Conservation (phyloP, 2,888 invertebrate species). For the Celastrina argiolus region DNA sequence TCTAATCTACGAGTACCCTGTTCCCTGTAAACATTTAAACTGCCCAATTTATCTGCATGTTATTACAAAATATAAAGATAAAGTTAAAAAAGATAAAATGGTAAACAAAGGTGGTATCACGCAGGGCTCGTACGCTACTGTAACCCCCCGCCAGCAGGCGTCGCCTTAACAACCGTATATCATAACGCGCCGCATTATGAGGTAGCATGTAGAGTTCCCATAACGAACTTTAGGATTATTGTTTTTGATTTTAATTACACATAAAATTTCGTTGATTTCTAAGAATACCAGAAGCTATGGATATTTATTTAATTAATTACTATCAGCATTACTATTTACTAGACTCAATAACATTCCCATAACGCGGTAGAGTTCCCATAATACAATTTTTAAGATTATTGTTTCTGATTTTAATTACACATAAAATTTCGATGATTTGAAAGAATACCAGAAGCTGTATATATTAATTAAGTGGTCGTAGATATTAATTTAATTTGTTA, state of each 20-base stretch:
- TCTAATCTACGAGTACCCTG: background rate
- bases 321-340: background rate
- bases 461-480: background rate
- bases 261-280: constrained; percentile 23
- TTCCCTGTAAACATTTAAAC: background rate
- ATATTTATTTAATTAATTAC: background rate
- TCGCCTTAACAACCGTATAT: constrained; percentile 42
- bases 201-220: constrained; percentile 40
- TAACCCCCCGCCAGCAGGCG: constrained; percentile 65
- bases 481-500: too few relatives aligned
- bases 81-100: constrained; percentile 29
- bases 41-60: constrained; percentile 5
- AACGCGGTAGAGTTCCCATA: background rate
- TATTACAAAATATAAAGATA: constrained; percentile 14
- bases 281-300: background rate
- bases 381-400: constrained; percentile 31
- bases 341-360: background rate
- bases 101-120: constrained; percentile 48
- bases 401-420: constrained; percentile 41
- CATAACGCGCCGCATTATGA: constrained; percentile 29
- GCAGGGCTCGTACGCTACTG: constrained; percentile 67
- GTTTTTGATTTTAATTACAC: constrained; percentile 41
- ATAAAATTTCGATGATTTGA: constrained; percentile 22
- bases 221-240: constrained; percentile 40
- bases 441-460: background rate